Conservation (phyloP, 1,140 invertebrate genomes). For the Megalonaias nervosa region DNA sequence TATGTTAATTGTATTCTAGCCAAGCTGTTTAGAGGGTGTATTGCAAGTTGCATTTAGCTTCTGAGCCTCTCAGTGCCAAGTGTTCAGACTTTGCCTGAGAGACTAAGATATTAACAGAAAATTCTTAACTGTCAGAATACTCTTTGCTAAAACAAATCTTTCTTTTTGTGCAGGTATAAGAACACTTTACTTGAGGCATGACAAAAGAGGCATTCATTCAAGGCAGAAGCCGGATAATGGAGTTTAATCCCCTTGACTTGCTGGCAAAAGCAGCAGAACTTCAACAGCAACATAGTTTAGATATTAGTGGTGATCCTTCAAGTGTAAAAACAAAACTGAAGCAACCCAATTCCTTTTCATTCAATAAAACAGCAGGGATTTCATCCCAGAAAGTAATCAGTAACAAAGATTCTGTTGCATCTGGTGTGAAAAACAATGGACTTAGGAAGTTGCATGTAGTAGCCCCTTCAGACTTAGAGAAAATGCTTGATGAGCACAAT, state of each 20-base stretch:
- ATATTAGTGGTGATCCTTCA: constrained; percentile 17
- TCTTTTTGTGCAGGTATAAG: too few species aligned
- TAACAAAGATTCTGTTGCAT: background rate
- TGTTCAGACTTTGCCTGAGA: too few species aligned
- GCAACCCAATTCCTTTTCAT: background rate
- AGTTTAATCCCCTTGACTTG: constrained; percentile 65
- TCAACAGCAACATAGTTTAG: constrained; percentile 36
- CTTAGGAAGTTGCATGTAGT: background rate
- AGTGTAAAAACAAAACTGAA: background rate
- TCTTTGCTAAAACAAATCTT: too few species aligned
- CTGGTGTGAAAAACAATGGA: background rate
- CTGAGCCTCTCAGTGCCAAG: too few species aligned
- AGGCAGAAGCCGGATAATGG: constrained; percentile 27
- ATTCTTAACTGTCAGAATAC: too few species aligned
- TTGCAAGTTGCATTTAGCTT: too few species aligned
- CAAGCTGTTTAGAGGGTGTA: too few species aligned
- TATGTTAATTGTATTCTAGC: too few species aligned
- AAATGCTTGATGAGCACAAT: constrained; percentile 56
- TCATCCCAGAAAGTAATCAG: background rate
- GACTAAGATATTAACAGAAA: too few species aligned
- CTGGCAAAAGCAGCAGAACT: constrained; percentile 62
- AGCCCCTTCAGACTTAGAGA: constrained; percentile 38
- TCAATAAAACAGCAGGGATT: background rate
- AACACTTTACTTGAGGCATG: too few species aligned
- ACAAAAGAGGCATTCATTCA: too few species aligned